Evolutionary conservation across 2,888 invertebrate genomes (phyloP).

Genomic region (Dascillus cervinus): DNA sequence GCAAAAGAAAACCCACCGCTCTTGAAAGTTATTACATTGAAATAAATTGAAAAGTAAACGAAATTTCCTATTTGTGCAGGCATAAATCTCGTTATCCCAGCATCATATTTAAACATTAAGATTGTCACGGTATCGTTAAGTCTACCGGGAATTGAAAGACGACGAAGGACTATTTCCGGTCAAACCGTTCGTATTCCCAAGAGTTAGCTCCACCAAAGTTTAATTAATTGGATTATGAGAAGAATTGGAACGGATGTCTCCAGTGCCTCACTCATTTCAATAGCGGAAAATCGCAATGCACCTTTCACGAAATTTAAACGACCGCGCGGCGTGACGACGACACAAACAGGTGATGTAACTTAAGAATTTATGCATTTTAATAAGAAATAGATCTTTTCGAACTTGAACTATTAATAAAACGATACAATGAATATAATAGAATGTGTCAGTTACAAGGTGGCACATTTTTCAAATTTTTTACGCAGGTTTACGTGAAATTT

Average conservation of each 20-base stretch:
- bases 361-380: conserved; percentile 14
- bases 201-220: conserved; percentile 10
- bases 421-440: neutral
- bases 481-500: too few relatives aligned
- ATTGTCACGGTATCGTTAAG: conserved; percentile 4
- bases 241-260: conserved; percentile 9
- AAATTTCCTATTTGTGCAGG: neutral
- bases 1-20: too few relatives aligned
- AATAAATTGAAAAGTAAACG: too few relatives aligned
- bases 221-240: conserved; percentile 10
- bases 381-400: conserved; percentile 8
- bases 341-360: conserved; percentile 12
- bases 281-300: conserved; percentile 1
- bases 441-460: too few relatives aligned
- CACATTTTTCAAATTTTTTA: too few relatives aligned
- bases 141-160: conserved; percentile 7
- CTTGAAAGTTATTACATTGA: too few relatives aligned
- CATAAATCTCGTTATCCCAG: conserved; percentile 5
- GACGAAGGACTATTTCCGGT: conserved; percentile 11
- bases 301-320: conserved; percentile 8
- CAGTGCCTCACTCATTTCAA: conserved; percentile 10
- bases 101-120: conserved; percentile 11
- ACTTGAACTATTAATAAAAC: neutral
- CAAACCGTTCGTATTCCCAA: conserved; percentile 8
- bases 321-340: conserved; percentile 7